Percentiles rank a stretch among this genome's conserved stretches.
These are phyloP conservation scores for Brachionus plicatilis DNA, from an alignment of 1,140 invertebrate genomes.

Conservation along the genomic window DNA sequence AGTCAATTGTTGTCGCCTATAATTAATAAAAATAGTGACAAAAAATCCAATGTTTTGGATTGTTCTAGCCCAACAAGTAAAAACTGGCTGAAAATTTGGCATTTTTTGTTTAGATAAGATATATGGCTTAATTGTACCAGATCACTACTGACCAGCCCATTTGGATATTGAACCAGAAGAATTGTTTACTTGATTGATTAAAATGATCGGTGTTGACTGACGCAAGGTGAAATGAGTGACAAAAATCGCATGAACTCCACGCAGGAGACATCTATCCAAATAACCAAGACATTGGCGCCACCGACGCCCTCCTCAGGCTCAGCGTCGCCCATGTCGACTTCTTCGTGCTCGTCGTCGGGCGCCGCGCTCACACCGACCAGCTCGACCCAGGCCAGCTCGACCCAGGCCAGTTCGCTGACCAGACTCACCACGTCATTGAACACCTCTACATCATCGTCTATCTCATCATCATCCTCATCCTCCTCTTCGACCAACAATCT, in stretches of 20 bases:
- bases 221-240: neutral
- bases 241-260: constrained; percentile 9
- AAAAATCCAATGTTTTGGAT: neutral
- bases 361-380: neutral
- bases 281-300: neutral
- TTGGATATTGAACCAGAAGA: neutral
- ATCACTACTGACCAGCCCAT: neutral
- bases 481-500: constrained; percentile 23
- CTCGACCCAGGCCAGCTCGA: neutral
- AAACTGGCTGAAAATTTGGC: neutral
- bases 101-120: neutral
- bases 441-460: constrained; percentile 16
- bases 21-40: constrained; percentile 27
- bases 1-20: constrained; percentile 33
- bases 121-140: neutral
- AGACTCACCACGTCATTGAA: constrained; percentile 21
- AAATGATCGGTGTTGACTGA: neutral
- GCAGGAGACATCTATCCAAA: constrained; percentile 11
- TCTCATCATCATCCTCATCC: constrained; percentile 2
- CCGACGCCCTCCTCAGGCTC: neutral
- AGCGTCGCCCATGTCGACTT: neutral
- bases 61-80: neutral
- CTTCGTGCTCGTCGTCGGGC: constrained; percentile 2
- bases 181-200: neutral
- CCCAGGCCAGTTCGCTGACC: neutral